phyloP scores from a whole-genome alignment of 2,113 vertebrate species.

The Gymnobelideus leadbeateri region DNA sequence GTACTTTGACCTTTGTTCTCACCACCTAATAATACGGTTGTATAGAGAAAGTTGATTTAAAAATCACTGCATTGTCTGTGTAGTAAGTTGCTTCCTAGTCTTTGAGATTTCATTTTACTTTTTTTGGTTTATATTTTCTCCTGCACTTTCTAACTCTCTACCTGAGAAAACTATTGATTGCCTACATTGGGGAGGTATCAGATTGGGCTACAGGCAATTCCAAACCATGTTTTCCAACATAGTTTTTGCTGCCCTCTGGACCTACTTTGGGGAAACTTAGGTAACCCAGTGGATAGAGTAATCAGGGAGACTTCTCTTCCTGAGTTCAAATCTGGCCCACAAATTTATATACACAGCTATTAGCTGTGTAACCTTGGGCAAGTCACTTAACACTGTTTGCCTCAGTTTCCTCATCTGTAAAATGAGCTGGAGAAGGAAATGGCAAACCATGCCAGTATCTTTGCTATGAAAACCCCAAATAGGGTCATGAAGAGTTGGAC shows the following conservation, averaged over 20 bases:
- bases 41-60: conserved; percentile 26
- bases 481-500: not conserved
- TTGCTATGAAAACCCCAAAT: not conserved
- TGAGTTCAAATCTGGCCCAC: not conserved
- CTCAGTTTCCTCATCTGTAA: not conserved
- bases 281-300: not conserved
- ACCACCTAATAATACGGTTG: conserved; percentile 30
- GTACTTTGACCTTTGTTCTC: conserved; percentile 9
- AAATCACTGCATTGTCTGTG: conserved; percentile 32
- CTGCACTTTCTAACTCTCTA: not conserved
- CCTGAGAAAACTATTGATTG: not conserved
- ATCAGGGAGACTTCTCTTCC: not conserved
- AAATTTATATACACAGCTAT: not conserved
- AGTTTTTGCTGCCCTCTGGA: not conserved
- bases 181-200: not conserved
- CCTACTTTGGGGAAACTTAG: not conserved
- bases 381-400: not conserved
- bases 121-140: not conserved
- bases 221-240: not conserved
- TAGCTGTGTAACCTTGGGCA: not conserved
- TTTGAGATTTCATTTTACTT: not conserved
- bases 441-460: not conserved
- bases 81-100: not conserved
- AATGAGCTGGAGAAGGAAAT: not conserved
- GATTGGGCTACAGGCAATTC: not conserved